These are phyloP conservation scores for Poliocrania exsul DNA, from an alignment of 2,797 vertebrate genomes.

Conservation along the genomic window DNA sequence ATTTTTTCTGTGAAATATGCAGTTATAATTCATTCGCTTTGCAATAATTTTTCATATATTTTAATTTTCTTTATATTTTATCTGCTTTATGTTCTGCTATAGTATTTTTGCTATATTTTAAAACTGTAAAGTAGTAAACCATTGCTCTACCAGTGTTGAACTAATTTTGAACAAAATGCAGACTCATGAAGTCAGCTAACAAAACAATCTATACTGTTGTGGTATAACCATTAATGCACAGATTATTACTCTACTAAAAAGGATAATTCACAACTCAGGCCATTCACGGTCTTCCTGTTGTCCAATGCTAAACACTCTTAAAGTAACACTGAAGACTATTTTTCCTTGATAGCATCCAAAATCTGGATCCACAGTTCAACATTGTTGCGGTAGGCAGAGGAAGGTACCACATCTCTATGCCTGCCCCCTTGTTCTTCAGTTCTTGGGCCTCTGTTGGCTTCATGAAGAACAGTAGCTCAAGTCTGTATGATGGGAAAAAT, in stretches of 20 bases:
- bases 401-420: neutral
- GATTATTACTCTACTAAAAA: neutral
- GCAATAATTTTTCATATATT: neutral
- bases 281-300: neutral
- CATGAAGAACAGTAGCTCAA: neutral
- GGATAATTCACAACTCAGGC: neutral
- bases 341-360: neutral
- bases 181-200: neutral
- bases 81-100: neutral
- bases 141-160: neutral
- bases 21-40: neutral
- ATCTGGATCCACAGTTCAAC: neutral
- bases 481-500: neutral
- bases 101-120: neutral
- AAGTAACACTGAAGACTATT: neutral
- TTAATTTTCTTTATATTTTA: neutral
- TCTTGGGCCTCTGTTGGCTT: neutral
- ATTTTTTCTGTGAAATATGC: neutral
- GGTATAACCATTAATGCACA: neutral
- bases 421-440: neutral
- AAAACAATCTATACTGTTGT: neutral
- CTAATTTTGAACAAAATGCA: neutral
- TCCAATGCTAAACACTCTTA: neutral
- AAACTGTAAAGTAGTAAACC: neutral
- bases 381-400: neutral